Evolutionary conservation across 2,113 vertebrate species (phyloP), one percentile per base, ranked within the genome.

Genomic region (Empidonax traillii): DNA sequence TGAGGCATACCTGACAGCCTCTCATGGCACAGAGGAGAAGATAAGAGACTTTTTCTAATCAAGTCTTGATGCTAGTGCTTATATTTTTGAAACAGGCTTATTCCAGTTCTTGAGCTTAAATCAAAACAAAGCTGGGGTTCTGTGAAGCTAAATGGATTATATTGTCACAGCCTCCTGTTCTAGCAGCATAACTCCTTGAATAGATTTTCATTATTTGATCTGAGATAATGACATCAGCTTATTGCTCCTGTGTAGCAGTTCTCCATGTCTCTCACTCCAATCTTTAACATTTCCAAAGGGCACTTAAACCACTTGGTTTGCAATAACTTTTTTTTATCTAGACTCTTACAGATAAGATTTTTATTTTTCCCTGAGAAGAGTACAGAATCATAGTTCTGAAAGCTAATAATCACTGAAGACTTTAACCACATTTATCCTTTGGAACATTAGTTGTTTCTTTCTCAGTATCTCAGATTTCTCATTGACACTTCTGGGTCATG

Each of bases 261-360:
- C 66, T 72, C 61, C 6, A 5, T 73, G 91, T 49, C 77, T 93
- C 25, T 74, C 81, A 78, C 77, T 91, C 87, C 87, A 91, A 82
- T 89, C 90, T 93, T 89, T 81, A 95, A 89, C 62, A 56, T 94
- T 96, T 97, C 90, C 84, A 91, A 93, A 91, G 91, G 81, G 56
- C 85, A 83, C 46, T 85, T 73, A 73, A 93, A 89, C 65, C 53
- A 75, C 51, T 93, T 84, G 56, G 63, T 69, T 85, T 83, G 39
- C 65, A 94, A 91, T 89, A 89, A 17, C 5, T 61, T 76, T 82
- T 87, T 94, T 94, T 94, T 37, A 77, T 94, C 55, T 75, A 93
- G 19, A 76, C 52, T 80, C 41, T 87, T 63, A 74, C 4, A 91
- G 90, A 89, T 96, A 95, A 91, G 87, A 73, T 65, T 92, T 93